Base-by-base conservation (phyloP, 30 jellyfish, hydroid and myxozoan genomes). In the Aurelia sp. region DNA sequence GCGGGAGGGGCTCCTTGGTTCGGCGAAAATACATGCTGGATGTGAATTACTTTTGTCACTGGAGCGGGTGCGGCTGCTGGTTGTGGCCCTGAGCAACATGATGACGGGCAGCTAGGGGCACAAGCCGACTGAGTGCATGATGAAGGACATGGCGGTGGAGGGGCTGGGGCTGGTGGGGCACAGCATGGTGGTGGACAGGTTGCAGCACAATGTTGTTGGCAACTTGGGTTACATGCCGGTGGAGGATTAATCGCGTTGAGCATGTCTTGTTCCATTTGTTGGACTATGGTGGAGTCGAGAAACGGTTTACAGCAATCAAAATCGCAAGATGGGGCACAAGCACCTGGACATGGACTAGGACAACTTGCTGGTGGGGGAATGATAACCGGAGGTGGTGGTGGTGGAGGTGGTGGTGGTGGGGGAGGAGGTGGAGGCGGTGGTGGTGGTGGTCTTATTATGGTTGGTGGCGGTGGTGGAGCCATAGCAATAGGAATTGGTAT, bases 241-340 rank as follows among this genome's bases (percentile, higher is more conserved):
- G 96, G 80, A n/a, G 89, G 91, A 63, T 79, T 76, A 13, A 91
- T 89, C 15, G 97, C 93, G 48, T 90, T 84, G 9, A 81, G 18
- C 92, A 88, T 72, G 41, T 87, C 98, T 67, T 67, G 92, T 72
- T 88, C 95, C 98, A 92, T 92, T 61, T 94, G 97, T 19, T 86
- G 96, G 18, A 94, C 99, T 9, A 94, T 88, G 35, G 88, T 62
- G 41, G 97, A 80, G 63, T 94, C 99, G 20, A 94, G 86, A 88
- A 84, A 94, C 10, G 99, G 99, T 52, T 95, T 87, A 79, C 99
- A 94, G 75, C 99, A 94, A 82, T 94, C 97, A 55, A 94, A 94
- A 33, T 94, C 99, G 67, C 99, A 94, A 2, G 94, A 92, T 33
- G 99, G 99, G 18, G 99, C 97, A 88, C 99, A 94, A 15, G 90